These are phyloP conservation scores for Periparus ater DNA, from an alignment of 2,797 vertebrate genomes.

Conservation along the genomic window DNA sequence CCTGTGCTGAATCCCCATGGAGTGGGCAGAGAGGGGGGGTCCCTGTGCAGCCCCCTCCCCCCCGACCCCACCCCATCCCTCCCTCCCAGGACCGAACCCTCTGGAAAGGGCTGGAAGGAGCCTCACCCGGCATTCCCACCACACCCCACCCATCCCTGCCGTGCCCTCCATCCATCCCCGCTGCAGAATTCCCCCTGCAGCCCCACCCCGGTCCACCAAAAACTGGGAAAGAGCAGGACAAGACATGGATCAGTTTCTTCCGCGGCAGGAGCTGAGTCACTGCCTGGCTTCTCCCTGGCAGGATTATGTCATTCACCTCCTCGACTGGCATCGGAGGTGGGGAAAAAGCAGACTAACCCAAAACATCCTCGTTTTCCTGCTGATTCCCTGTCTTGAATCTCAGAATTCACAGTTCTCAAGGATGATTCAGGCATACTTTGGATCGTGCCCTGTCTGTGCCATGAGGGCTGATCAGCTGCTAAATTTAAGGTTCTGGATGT, in stretches of 20 bases:
- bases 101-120: slow-evolving; percentile 6
- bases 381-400: not conserved
- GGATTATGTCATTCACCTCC: not conserved
- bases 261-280: slow-evolving; percentile 20
- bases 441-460: not conserved
- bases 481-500: not conserved
- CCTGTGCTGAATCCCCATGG: not conserved
- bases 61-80: not conserved
- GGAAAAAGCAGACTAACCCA: not conserved
- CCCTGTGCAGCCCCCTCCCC: not conserved
- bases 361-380: not conserved
- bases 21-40: fast-evolving
- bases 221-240: not conserved
- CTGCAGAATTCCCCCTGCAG: not conserved
- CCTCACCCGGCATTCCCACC: not conserved
- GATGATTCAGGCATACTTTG: not conserved
- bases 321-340: not conserved
- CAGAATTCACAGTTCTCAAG: not conserved
- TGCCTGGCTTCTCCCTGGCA: no score
- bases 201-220: not conserved
- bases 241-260: not conserved
- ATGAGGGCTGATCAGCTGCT: not conserved
- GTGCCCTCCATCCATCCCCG: not conserved
- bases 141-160: not conserved
- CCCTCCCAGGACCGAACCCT: not conserved